A percentile compares a stretch with the other conserved stretches of the same genome.
Evolutionary conservation across 2,888 invertebrate genomes (phyloP).

Genomic region (Cyclophora albipunctata): DNA sequence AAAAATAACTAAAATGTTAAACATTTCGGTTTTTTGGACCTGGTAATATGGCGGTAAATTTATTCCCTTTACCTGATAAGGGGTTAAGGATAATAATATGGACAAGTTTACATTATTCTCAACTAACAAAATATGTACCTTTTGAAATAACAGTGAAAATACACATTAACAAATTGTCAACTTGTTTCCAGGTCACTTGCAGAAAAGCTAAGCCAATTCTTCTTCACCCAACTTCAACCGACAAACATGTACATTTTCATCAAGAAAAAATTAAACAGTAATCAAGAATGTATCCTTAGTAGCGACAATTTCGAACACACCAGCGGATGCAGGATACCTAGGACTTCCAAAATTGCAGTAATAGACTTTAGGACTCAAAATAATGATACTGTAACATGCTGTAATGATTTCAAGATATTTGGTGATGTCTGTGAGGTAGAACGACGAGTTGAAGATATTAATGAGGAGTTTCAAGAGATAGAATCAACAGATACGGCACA

Average conservation of each 20-base stretch:
- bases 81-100: no score
- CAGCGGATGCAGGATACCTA: slow-evolving; percentile 53
- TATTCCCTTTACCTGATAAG: no score
- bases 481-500: slow-evolving; percentile 44
- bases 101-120: no score
- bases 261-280: slow-evolving; percentile 42
- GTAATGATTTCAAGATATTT: slow-evolving; percentile 56
- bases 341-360: slow-evolving; percentile 47
- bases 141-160: no score
- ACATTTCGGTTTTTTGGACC: no score
- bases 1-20: no score
- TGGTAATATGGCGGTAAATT: no score
- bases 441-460: slow-evolving; percentile 21
- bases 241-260: slow-evolving; percentile 71
- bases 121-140: no score
- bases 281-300: slow-evolving; percentile 35
- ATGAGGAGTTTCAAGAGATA: slow-evolving; percentile 42
- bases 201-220: slow-evolving; percentile 52
- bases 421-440: slow-evolving; percentile 42
- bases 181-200: slow-evolving; percentile 57
- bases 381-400: slow-evolving; percentile 44
- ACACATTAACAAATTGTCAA: background rate
- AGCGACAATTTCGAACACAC: slow-evolving; percentile 49
- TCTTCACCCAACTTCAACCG: slow-evolving; percentile 52
- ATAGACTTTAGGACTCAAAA: slow-evolving; percentile 47